Conservation (phyloP, 2,113 vertebrate genomes). For the Hylia prasina region DNA sequence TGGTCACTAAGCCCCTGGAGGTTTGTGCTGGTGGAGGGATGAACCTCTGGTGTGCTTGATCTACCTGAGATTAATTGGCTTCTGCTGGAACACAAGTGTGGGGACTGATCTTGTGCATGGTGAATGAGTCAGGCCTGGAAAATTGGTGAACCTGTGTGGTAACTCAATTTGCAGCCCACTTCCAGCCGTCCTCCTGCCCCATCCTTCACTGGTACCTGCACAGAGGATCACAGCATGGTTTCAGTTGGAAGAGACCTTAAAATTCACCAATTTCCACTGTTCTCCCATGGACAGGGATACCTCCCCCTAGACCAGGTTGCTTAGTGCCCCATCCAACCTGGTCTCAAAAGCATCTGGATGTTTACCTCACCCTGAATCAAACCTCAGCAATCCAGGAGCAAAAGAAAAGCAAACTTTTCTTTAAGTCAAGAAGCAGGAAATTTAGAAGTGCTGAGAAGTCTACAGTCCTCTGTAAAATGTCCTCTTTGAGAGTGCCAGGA, state of each 20-base stretch:
- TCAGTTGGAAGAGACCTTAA: background rate
- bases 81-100: background rate
- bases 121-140: background rate
- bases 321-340: background rate
- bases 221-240: background rate
- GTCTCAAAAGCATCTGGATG: background rate
- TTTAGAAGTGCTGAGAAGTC: background rate
- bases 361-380: background rate
- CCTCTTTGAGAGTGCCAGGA: background rate
- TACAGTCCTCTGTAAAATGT: background rate
- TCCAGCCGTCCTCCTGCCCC: background rate
- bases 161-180: fast-evolving
- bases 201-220: background rate
- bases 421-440: background rate
- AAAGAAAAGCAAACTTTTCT: no score
- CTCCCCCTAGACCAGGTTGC: background rate
- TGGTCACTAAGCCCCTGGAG: background rate
- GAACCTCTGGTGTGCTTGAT: background rate
- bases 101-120: background rate
- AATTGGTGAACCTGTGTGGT: background rate
- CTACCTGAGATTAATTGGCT: background rate
- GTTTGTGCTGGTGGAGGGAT: background rate
- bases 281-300: background rate
- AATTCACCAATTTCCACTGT: background rate
- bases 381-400: background rate